These are phyloP conservation scores for Xylocopa sonorina DNA, from an alignment of 1,140 invertebrate species.

Conservation along the genomic window DNA sequence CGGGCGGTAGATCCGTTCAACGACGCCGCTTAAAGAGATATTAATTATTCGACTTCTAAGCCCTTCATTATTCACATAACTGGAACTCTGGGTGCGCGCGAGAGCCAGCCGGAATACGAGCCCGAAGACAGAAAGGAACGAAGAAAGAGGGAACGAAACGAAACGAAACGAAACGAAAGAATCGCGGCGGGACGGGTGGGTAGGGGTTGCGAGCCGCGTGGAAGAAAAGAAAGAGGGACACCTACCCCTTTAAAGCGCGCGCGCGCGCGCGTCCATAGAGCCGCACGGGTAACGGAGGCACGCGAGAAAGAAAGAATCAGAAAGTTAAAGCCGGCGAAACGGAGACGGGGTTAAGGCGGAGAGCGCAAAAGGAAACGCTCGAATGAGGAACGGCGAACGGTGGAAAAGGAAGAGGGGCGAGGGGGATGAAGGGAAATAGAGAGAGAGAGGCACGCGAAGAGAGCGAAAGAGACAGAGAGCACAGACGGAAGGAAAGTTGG, in stretches of 20 bases:
- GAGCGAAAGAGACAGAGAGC: too few species aligned
- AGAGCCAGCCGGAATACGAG: constrained; percentile 21
- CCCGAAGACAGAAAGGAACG: constrained; percentile 21
- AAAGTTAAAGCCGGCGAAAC: constrained; percentile 13
- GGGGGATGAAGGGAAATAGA: neutral
- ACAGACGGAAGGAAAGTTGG: constrained; percentile 15
- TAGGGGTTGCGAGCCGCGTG: too few species aligned
- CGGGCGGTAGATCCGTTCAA: constrained; percentile 39
- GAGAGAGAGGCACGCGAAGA: too few species aligned
- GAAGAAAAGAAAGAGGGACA: constrained; percentile 47
- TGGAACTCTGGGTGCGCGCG: constrained; percentile 32
- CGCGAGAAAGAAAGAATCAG: constrained; percentile 20
- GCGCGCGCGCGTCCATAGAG: constrained; percentile 20
- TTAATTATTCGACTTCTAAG: constrained; percentile 54
- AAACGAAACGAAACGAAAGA: constrained; percentile 12
- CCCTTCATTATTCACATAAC: constrained; percentile 53
- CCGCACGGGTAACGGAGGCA: neutral
- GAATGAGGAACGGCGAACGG: neutral
- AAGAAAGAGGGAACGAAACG: constrained; percentile 23
- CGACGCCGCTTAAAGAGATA: constrained; percentile 48
- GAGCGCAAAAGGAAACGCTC: neutral
- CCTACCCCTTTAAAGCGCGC: constrained; percentile 34
- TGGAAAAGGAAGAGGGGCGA: neutral
- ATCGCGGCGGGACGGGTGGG: neutral
- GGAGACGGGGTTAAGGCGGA: neutral